These are phyloP conservation scores for Chromoteleia sp. DNA, from an alignment of 2,888 invertebrate species.

Conservation along the genomic window DNA sequence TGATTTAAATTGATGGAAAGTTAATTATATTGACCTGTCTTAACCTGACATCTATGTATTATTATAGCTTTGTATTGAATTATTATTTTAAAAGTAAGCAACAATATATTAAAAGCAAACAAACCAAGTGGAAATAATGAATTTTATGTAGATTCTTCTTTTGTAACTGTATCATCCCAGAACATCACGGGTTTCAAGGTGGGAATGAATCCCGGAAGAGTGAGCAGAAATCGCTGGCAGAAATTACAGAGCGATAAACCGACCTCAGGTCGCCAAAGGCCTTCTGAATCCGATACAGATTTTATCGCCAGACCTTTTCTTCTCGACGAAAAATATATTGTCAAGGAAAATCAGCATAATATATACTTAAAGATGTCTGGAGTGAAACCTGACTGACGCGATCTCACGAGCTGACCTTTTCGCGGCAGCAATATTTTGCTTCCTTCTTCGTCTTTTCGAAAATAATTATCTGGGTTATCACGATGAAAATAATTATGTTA, in stretches of 20 bases:
- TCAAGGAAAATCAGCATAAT: conserved; percentile 29
- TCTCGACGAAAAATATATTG: conserved; percentile 35
- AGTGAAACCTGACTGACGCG: conserved; percentile 30
- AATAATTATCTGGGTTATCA: conserved; percentile 30
- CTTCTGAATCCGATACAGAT: conserved; percentile 29
- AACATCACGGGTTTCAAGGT: conserved; percentile 10
- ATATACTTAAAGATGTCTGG: conserved; percentile 16
- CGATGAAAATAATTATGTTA: conserved; percentile 69
- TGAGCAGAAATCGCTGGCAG: not conserved
- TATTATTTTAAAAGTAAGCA: too few relatives aligned
- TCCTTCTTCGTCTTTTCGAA: conserved; percentile 5
- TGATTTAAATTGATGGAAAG: too few relatives aligned
- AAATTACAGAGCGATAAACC: conserved; percentile 1
- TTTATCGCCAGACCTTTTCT: conserved; percentile 17
- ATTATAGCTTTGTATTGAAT: too few relatives aligned
- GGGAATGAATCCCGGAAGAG: conserved; percentile 3
- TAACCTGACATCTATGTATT: too few relatives aligned
- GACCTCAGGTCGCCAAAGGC: conserved; percentile 9
- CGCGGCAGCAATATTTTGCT: conserved; percentile 12
- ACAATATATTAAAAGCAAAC: too few relatives aligned
- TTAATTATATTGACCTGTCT: too few relatives aligned
- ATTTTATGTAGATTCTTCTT: too few relatives aligned
- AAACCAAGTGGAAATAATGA: too few relatives aligned
- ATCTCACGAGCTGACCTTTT: conserved; percentile 47
- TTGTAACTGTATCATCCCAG: not conserved